phyloP scores from a whole-genome alignment of 53 echinoderm and acorn worm species.

The Holothuria scabra region DNA sequence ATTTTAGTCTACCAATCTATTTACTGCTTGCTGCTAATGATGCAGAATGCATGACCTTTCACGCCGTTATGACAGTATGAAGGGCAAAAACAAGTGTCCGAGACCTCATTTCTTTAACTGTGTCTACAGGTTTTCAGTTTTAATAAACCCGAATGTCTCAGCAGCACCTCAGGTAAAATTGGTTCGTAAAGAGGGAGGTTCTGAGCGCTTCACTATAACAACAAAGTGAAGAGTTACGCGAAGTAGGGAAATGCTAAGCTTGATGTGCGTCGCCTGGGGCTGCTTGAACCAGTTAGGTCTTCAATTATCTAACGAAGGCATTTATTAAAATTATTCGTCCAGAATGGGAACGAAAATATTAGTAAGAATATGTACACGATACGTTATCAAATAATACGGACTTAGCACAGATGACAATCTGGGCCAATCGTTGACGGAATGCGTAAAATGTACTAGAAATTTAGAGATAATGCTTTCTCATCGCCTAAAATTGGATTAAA shows the following conservation, averaged over 20 bases:
- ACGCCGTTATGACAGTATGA: no score
- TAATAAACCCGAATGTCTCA: constrained; percentile 30
- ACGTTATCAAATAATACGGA: constrained; percentile 33
- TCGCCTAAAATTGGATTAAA: no score
- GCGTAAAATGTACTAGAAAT: not conserved
- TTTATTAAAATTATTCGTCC: constrained; percentile 40
- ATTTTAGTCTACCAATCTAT: no score
- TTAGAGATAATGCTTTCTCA: no score
- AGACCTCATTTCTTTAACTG: no score
- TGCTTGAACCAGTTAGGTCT: constrained; percentile 40
- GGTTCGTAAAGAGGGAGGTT: constrained; percentile 11
- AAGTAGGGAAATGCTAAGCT: constrained; percentile 1
- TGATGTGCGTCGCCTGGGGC: constrained; percentile 32
- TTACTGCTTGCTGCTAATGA: no score
- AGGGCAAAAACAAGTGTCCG: no score
- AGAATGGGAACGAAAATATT: constrained; percentile 36
- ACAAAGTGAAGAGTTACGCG: constrained; percentile 40
- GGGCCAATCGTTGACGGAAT: constrained; percentile 29
- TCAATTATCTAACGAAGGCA: constrained; percentile 40
- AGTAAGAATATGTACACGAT: constrained; percentile 36
- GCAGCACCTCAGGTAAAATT: constrained; percentile 39
- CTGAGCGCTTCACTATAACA: constrained; percentile 35
- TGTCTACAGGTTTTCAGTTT: constrained; percentile 19
- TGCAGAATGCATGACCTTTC: no score
- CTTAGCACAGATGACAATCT: constrained; percentile 34